Base-by-base conservation (phyloP, 53 echinoderm and acorn worm species). In the Stichopus horrens region DNA sequence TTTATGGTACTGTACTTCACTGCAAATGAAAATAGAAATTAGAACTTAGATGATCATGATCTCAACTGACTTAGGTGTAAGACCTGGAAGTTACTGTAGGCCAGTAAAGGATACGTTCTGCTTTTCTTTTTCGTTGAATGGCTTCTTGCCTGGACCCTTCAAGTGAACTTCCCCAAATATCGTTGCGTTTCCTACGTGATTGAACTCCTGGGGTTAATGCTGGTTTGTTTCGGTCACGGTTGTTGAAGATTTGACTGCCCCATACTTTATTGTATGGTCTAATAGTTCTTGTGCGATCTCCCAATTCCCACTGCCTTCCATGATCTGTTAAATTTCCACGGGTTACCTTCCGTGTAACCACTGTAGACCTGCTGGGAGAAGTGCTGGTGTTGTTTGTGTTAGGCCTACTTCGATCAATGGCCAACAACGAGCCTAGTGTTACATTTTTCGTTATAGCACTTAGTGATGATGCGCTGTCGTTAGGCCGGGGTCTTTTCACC, bases 61-160 rank as follows among this genome's bases (percentile, higher is more conserved):
- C 37, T 37, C 37, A 37, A 37, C 37, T 37, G 37, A n/a, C 76
- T 22, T 37, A 37, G 37, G 37, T 37, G 37, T 37, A 37, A 37
- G 37, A 37, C 37, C 37, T 37, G 37, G 7, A 13, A 37, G n/a
- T 54, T 9, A 55, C 52, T 7, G n/a, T 37, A 37, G 37, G 37
- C 37, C 2, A 37, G 37, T 37, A 58, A 83, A 83, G 83, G 83
- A 83, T 83, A 83, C 83, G 13, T 23, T 83, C 83, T 83, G 83
- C 83, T 37, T 83, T 83, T 9, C 83, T 58, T 59, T 58, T 83
- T 37, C 83, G 57, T 63, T 83, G 83, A 11, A 83, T 58, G 11
- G 19, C 63, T 63, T 83, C 83, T 83, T 57, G 58, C 16, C 83
- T 59, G 54, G 83, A 20, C 58, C 60, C 7, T 8, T 37, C 60